Evolutionary conservation across 2,888 invertebrate genomes (phyloP).

Genomic region (Gryllus longicercus): DNA sequence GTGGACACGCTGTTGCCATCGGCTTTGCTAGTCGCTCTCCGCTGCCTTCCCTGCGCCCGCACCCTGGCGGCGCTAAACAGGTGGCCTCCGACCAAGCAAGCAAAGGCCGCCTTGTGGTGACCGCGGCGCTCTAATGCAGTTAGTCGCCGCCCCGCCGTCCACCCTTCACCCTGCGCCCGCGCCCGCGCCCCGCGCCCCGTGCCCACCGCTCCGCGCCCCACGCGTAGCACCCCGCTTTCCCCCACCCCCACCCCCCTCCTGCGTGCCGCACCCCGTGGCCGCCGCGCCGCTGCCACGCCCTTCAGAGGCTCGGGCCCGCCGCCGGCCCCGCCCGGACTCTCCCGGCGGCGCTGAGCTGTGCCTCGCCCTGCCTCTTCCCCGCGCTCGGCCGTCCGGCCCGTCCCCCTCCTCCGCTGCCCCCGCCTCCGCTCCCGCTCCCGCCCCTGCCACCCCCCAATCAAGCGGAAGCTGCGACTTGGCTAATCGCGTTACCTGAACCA

Average conservation of each 20-base stretch:
- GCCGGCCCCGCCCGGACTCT: not conserved
- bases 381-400: not conserved
- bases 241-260: not conserved
- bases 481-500: constrained; percentile 17
- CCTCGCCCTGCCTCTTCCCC: no score
- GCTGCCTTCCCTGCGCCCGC: no score
- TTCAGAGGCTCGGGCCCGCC: not conserved
- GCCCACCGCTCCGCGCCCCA: not conserved
- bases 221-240: not conserved
- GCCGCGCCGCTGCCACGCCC: not conserved
- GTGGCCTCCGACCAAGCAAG: constrained; percentile 11
- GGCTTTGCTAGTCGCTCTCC: no score
- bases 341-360: no score
- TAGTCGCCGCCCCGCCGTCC: not conserved
- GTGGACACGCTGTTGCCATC: no score
- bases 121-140: not conserved
- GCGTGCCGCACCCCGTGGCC: not conserved
- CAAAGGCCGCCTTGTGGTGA: not conserved
- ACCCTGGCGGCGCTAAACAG: not conserved
- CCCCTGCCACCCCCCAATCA: not conserved
- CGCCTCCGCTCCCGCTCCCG: not conserved
- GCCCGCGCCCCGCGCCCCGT: not conserved
- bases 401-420: not conserved
- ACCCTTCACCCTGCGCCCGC: not conserved
- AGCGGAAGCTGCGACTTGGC: constrained; percentile 17